These are phyloP conservation scores for Pseudochirops corinnae DNA, from an alignment of 2,797 vertebrate species.

Conservation along the genomic window DNA sequence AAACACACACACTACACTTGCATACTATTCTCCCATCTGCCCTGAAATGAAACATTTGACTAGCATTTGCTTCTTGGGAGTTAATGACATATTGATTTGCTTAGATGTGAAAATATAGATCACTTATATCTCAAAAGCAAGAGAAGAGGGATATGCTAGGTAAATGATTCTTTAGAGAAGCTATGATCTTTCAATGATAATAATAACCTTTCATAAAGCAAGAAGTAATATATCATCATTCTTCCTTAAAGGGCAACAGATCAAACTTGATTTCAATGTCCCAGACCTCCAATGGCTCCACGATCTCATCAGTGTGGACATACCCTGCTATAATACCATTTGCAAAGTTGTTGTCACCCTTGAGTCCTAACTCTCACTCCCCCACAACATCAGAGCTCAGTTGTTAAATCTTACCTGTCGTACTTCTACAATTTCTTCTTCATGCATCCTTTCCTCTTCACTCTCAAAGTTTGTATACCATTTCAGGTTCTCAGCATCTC, in stretches of 20 bases:
- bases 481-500: not conserved
- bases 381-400: not conserved
- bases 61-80: conserved; percentile 37
- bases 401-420: not conserved
- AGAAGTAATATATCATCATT: not conserved
- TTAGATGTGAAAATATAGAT: conserved; percentile 25
- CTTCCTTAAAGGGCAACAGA: conserved; percentile 23
- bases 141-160: not conserved
- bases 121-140: conserved; percentile 39
- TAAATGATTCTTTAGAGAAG: not conserved
- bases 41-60: conserved; percentile 36
- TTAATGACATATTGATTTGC: conserved; percentile 61
- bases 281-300: not conserved
- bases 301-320: not conserved
- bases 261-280: not conserved
- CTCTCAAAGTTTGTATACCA: not conserved
- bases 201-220: not conserved
- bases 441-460: not conserved
- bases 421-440: not conserved
- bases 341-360: not conserved
- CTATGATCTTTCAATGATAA: not conserved
- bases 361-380: not conserved
- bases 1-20: not conserved
- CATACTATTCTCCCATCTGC: not conserved
- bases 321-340: not conserved